Base-by-base conservation (phyloP, 2,797 vertebrate genomes). In the Chanos chanos region DNA sequence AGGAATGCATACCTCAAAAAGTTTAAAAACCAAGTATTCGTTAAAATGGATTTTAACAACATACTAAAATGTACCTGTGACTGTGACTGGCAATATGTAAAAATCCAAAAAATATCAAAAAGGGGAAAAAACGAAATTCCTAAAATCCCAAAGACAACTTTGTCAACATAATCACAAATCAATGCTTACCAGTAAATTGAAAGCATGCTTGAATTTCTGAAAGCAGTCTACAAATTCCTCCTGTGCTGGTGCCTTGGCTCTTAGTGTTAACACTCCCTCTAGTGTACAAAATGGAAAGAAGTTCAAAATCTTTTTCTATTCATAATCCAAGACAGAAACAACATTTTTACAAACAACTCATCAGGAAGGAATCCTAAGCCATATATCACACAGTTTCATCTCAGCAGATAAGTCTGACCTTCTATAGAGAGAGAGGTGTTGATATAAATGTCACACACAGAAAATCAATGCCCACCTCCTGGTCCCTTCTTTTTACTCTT, bases 121-220 rank as follows among this genome's bases (percentile, higher is more conserved):
- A 24, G 4, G 21, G 1, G 8, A 45, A 13, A 27, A n/a, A 25
- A 7, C 6, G 13, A 3, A n/a, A n/a, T n/a, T n/a, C n/a, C n/a
- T n/a, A n/a, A n/a, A n/a, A n/a, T n/a, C n/a, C n/a, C n/a, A n/a
- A n/a, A n/a, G n/a, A n/a, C n/a, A n/a, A n/a, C n/a, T n/a, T n/a
- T n/a, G n/a, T n/a, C 15, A 39, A 15, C 10, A 34, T 33, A 7
- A 5, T 6, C 18, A 30, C 9, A 52, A n/a, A 21, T 3, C 3
- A 9, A 31, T 12, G 3, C 90, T 80, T 82, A 96, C 95, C 92
- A 98, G 88, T 71, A 98, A 92, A 77, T 97, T 99, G 86, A 99
- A 97, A 62, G 92, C 94, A 55, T 96, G 91, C 67, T 99, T 98
- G 82, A 99, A 98, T 64, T 97, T 99, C 81, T 98, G 96, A 72